Conservation (phyloP, 2,113 vertebrate species). For the Brachionichthys hirsutus region DNA sequence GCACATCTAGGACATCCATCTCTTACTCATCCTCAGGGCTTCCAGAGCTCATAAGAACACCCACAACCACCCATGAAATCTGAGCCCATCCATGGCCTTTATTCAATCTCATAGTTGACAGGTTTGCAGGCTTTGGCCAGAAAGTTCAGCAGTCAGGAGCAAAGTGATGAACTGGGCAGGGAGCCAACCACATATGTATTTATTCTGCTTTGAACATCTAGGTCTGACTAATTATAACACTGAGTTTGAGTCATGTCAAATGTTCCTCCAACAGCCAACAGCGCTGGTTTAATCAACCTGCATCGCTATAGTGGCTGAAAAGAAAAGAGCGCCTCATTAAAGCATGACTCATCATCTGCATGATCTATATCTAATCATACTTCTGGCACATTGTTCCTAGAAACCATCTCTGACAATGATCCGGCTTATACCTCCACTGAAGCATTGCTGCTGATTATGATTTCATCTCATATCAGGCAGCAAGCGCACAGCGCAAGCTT, state of each 20-base stretch:
- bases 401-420: constrained; percentile 43
- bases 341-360: constrained; percentile 47
- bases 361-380: constrained; percentile 21
- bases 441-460: constrained; percentile 40
- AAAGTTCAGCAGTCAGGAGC: constrained; percentile 36
- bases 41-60: too few species aligned
- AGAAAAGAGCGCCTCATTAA: constrained; percentile 39
- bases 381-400: constrained; percentile 21
- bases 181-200: neutral
- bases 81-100: too few species aligned
- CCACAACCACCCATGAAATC: too few species aligned
- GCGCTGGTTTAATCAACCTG: constrained; percentile 27
- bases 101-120: constrained; percentile 35
- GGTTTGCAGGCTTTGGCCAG: constrained; percentile 35
- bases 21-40: too few species aligned
- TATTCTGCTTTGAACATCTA: neutral
- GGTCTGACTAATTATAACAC: constrained; percentile 4
- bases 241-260: neutral
- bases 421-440: constrained; percentile 31
- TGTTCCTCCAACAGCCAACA: constrained; percentile 2
- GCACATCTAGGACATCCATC: too few species aligned
- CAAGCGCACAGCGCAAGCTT: constrained; percentile 6
- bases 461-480: constrained; percentile 19
- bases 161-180: constrained; percentile 18
- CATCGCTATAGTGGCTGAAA: constrained; percentile 27